A percentile compares a stretch with the other conserved stretches of the same genome.
Conservation (phyloP, 2,113 vertebrate species). For the Tachysurus fulvidraco region DNA sequence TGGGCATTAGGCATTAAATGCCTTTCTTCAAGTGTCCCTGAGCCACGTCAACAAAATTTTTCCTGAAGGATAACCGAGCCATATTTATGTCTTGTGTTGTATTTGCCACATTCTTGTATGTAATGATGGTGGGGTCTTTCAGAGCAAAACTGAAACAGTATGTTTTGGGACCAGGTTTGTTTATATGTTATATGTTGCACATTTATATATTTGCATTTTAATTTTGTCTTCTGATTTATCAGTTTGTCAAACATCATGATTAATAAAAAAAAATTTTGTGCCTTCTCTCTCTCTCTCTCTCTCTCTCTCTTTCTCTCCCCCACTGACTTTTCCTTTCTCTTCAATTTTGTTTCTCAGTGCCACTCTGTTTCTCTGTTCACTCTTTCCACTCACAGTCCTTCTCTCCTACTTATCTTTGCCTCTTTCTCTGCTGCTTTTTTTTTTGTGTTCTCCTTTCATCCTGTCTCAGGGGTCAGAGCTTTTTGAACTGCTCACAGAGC, state of each 20-base stretch:
- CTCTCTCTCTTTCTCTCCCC: too few species aligned
- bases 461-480: conserved; percentile 13
- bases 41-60: background rate
- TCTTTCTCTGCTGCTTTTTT: background rate
- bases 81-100: background rate
- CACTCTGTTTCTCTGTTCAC: background rate
- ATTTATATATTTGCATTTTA: background rate
- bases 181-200: background rate
- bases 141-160: background rate
- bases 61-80: background rate
- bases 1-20: background rate
- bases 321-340: background rate
- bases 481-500: conserved; percentile 35
- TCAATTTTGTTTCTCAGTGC: background rate
- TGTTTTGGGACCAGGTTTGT: background rate
- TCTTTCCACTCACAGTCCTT: background rate
- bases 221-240: background rate
- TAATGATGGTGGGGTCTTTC: background rate
- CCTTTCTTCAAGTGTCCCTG: background rate
- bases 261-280: background rate
- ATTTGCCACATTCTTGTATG: background rate
- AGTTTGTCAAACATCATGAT: background rate
- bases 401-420: background rate
- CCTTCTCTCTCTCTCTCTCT: too few species aligned
- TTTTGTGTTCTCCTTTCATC: conserved; percentile 31